Evolutionary conservation across 1,140 invertebrate species (phyloP).

Genomic region (Vanessa tameamea): DNA sequence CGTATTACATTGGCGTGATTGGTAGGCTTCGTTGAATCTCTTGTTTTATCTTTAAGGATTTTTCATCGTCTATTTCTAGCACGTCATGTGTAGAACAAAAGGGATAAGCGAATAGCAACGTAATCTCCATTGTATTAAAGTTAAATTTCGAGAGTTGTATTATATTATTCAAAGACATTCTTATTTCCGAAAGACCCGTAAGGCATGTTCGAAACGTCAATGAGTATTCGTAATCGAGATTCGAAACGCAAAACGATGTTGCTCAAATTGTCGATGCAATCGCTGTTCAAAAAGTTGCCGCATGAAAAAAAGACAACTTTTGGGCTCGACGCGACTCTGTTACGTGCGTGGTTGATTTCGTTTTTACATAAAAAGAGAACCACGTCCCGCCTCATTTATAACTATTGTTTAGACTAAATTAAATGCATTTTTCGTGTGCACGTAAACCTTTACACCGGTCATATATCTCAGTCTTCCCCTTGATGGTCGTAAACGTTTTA

Average conservation of each 20-base stretch:
- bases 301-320: constrained; percentile 31
- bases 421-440: constrained; percentile 51
- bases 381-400: constrained; percentile 44
- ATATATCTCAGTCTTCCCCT: constrained; percentile 43
- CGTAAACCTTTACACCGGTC: constrained; percentile 28
- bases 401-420: constrained; percentile 59
- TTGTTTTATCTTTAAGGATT: constrained; percentile 62
- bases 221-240: constrained; percentile 58
- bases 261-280: constrained; percentile 45
- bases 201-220: constrained; percentile 57
- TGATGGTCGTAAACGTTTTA: constrained; percentile 62
- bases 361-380: constrained; percentile 46
- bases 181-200: constrained; percentile 34
- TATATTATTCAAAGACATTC: constrained; percentile 44
- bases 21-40: constrained; percentile 55
- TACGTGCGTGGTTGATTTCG: constrained; percentile 42
- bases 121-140: constrained; percentile 14
- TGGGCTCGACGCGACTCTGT: constrained; percentile 41
- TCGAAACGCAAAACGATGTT: constrained; percentile 64
- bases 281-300: constrained; percentile 50
- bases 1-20: constrained; percentile 42
- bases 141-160: constrained; percentile 31
- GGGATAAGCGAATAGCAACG: constrained; percentile 36
- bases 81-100: constrained; percentile 46
- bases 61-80: constrained; percentile 52